These are phyloP conservation scores for Engraulis encrasicolus DNA, from an alignment of 2,113 vertebrate genomes.

Conservation along the genomic window DNA sequence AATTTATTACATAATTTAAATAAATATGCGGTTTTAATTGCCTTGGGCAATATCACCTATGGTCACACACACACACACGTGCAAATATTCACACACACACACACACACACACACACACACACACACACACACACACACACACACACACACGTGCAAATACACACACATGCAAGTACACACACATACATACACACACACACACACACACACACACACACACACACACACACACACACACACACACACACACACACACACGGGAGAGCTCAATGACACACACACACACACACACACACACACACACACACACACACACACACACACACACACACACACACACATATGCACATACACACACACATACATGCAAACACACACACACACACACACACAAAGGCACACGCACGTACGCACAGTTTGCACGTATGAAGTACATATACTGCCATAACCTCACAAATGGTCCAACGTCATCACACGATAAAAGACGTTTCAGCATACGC, in stretches of 20 bases:
- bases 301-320: background rate
- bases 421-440: background rate
- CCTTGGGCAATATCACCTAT: background rate
- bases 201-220: background rate
- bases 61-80: background rate
- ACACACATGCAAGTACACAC: background rate
- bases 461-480: background rate
- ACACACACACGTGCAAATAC: background rate
- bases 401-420: background rate
- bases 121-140: background rate
- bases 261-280: too few species aligned
- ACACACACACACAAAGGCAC: background rate
- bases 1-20: conserved; percentile 38
- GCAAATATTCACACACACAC: background rate
- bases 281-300: background rate
- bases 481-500: background rate
- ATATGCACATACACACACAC: background rate
- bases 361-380: background rate
- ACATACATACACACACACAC: background rate
- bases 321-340: background rate
- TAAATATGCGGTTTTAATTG: conserved; percentile 3
- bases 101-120: background rate
- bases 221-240: background rate
- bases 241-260: too few species aligned
- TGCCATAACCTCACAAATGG: background rate